Conservation (phyloP, 2,888 invertebrate species). For the Leuctra nigra region DNA sequence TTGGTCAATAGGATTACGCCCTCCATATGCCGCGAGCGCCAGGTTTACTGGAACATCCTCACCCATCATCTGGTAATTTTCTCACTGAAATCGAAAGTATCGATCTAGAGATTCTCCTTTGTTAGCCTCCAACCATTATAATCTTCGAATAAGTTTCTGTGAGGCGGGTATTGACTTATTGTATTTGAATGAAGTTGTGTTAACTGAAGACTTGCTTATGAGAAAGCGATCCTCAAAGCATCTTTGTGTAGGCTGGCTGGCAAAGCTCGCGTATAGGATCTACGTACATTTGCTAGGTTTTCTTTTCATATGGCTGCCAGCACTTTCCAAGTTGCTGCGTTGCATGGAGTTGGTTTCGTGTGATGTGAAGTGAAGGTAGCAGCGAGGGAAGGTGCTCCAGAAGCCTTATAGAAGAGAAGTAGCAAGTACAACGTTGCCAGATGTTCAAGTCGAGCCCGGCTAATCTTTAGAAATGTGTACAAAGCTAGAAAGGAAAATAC, state of each 20-base stretch:
- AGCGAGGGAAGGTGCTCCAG: not conserved
- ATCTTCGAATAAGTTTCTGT: not conserved
- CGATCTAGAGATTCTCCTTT: no score
- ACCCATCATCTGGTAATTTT: conserved; percentile 6
- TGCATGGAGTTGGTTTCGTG: no score
- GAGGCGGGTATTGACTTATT: conserved; percentile 15
- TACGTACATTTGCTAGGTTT: conserved; percentile 1
- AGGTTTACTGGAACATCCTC: not conserved
- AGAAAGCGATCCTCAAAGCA: conserved; percentile 8
- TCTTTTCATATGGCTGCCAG: conserved; percentile 3
- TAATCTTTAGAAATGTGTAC: no score
- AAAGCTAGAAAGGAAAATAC: no score
- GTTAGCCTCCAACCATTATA: no score
- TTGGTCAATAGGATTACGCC: conserved; percentile 14
- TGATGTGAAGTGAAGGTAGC: no score
- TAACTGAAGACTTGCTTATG: conserved; percentile 5
- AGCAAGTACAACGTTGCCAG: no score
- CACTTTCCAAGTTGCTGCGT: not conserved
- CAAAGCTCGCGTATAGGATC: not conserved
- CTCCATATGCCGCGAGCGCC: not conserved
- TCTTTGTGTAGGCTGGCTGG: not conserved
- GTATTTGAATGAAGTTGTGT: not conserved
- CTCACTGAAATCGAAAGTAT: conserved; percentile 5
- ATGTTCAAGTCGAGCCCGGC: no score
- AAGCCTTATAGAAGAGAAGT: no score